These are phyloP conservation scores for Folsomia manolachei DNA, from an alignment of 2,888 invertebrate genomes.

Conservation along the genomic window DNA sequence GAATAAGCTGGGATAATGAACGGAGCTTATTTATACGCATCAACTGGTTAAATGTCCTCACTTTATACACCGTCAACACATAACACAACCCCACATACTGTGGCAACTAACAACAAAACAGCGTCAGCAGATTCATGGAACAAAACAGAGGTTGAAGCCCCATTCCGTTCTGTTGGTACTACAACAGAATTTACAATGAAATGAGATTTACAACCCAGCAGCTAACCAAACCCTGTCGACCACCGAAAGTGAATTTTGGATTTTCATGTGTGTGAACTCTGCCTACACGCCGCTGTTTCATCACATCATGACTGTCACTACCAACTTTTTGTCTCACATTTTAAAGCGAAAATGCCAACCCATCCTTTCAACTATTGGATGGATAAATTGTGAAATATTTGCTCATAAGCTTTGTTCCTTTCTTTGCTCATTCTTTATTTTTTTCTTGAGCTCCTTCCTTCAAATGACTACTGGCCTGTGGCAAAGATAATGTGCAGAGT, in stretches of 20 bases:
- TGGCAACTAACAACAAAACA: too few relatives aligned
- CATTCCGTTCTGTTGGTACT: not conserved
- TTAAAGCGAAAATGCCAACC: conserved; percentile 4
- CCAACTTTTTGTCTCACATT: conserved; percentile 6
- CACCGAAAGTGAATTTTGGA: conserved; percentile 1
- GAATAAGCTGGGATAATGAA: conserved; percentile 39
- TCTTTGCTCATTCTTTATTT: not conserved
- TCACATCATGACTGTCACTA: conserved; percentile 22
- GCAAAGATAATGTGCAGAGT: not conserved
- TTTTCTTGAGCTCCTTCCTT: not conserved
- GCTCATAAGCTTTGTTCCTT: not conserved
- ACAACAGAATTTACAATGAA: conserved; percentile 19
- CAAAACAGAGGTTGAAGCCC: not conserved
- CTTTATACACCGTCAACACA: too few relatives aligned
- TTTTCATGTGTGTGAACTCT: conserved; percentile 13
- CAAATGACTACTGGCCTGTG: conserved; percentile 1
- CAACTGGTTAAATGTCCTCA: conserved; percentile 42
- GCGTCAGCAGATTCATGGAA: conserved; percentile 17
- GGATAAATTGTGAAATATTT: conserved; percentile 5
- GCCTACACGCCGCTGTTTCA: conserved; percentile 16
- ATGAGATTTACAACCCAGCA: conserved; percentile 19
- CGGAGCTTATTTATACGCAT: conserved; percentile 44
- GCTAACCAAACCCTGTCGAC: not conserved
- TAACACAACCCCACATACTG: too few relatives aligned
- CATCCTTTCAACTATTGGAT: not conserved